A percentile compares a stretch with the other conserved stretches of the same genome.
Evolutionary conservation across 2,797 vertebrate genomes (phyloP).

Genomic region (Anableps anableps): DNA sequence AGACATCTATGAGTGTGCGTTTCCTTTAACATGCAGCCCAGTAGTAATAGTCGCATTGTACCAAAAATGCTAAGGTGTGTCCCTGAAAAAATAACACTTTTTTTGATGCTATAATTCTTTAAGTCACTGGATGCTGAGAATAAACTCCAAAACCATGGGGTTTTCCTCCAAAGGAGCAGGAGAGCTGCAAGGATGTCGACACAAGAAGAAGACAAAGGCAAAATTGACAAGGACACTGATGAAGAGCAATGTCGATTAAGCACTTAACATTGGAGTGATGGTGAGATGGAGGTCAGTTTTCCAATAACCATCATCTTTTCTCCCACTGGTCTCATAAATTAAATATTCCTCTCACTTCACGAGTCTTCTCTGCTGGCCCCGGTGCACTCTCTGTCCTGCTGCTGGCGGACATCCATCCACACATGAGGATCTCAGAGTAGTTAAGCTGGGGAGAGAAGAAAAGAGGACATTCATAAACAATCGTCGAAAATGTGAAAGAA

Average conservation of each 20-base stretch:
- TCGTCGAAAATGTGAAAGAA: constrained; percentile 13
- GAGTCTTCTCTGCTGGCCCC: constrained; percentile 25
- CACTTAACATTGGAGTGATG: constrained; percentile 44
- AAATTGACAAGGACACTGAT: constrained; percentile 49
- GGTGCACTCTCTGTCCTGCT: constrained; percentile 9
- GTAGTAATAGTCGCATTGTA: constrained; percentile 29
- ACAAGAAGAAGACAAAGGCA: constrained; percentile 13
- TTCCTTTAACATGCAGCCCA: constrained; percentile 30
- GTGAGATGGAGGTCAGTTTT: constrained; percentile 50
- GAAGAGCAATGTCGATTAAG: constrained; percentile 52
- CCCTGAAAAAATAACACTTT: constrained; percentile 3
- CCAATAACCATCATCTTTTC: constrained; percentile 36
- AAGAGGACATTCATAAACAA: constrained; percentile 23
- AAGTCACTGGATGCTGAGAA: neutral
- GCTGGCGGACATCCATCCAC: constrained; percentile 35
- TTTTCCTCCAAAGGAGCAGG: neutral
- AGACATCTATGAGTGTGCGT: constrained; percentile 50
- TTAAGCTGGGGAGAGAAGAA: constrained; percentile 18
- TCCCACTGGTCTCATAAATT: constrained; percentile 43
- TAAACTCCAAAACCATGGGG: neutral
- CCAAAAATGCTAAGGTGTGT: constrained; percentile 29
- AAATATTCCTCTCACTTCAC: constrained; percentile 28
- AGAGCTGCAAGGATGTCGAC: neutral
- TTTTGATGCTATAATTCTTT: neutral
- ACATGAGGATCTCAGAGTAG: constrained; percentile 21